Percentiles rank a stretch among this genome's conserved stretches.
Evolutionary conservation across 2,113 vertebrate species (phyloP).

Genomic region (Solea senegalensis): DNA sequence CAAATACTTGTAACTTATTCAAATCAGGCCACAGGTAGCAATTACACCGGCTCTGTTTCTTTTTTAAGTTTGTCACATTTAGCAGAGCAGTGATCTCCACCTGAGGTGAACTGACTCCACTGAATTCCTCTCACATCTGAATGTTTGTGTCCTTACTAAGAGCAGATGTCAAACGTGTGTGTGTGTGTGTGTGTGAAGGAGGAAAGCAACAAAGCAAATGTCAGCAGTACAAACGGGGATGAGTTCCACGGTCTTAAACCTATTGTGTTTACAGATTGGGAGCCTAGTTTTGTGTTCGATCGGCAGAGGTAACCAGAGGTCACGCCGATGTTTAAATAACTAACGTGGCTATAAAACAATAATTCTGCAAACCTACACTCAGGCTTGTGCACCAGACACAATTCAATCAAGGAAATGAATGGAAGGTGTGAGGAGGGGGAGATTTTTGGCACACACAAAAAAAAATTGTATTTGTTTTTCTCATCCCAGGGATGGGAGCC

Average conservation of each 20-base stretch:
- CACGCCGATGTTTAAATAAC: slow-evolving; percentile 10
- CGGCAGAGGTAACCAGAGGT: background rate
- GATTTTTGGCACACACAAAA: slow-evolving; percentile 29
- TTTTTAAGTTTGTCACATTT: slow-evolving; percentile 37
- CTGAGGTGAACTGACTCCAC: background rate
- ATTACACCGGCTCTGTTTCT: slow-evolving; percentile 13
- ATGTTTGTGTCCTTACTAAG: background rate
- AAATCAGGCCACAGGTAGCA: slow-evolving; percentile 37
- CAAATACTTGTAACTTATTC: slow-evolving; percentile 55
- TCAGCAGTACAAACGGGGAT: background rate
- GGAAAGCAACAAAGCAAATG: background rate
- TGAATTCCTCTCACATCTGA: background rate
- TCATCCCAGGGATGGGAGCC: slow-evolving; percentile 71
- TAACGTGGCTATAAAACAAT: background rate
- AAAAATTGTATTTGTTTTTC: slow-evolving; percentile 73
- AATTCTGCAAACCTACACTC: slow-evolving; percentile 22
- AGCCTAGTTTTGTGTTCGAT: slow-evolving; percentile 2
- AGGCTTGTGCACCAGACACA: slow-evolving; percentile 34
- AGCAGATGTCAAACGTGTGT: background rate
- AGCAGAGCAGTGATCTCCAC: slow-evolving; percentile 10
- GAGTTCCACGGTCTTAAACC: background rate
- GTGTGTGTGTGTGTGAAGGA: background rate
- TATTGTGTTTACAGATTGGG: background rate
- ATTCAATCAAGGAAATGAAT: slow-evolving; percentile 69
- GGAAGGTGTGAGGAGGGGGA: slow-evolving; percentile 1